Evolutionary conservation across 1,140 invertebrate species (phyloP), one percentile per base, ranked within the genome.

Genomic region (Microvelia longipes): DNA sequence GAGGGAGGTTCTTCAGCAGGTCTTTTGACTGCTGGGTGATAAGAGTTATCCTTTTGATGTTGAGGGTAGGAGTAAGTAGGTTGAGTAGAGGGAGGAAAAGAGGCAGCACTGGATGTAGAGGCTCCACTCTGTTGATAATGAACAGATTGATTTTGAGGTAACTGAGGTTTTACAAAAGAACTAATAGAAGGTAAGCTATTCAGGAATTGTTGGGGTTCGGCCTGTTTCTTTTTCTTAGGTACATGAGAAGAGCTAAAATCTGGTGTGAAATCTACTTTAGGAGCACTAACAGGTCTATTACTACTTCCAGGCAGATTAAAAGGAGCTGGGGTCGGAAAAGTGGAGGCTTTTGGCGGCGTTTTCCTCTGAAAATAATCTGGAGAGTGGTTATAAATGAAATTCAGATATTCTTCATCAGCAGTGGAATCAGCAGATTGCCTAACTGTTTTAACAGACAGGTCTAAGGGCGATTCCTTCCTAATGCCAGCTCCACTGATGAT

Each of bases 341-440:
- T 28, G 25, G 30, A 15, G 29, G 19, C 1, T n/a, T n/a, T 28
- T 2, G 11, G 2, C 2, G 30, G 62, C 24, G 27, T 62, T 69
- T 29, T 61, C 28, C 61, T 60, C 61, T 69, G 69, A 65, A 69
- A 64, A 28, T 69, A 69, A 27, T 69, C 62, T 26, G 62, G 64
- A 64, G 25, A 26, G 62, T 64, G 62, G 15, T 64, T 64, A 64
- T 64, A 68, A 19, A 30, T 30, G 30, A 69, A 60, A 28, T 29
- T 63, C 25, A 66, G 26, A 24, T 61, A 62, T 19, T 70, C 66
- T 15, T 24, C 28, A 74, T 90, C 88, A 0, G 87, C 87, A 0
- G 91, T 92, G 0, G 90, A 92, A 78, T 93, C 90, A 0, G 90
- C 90, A 0, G 90, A 88, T 50, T 90, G 91, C 75, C 90, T 87